phyloP scores from a whole-genome alignment of 2,113 vertebrate species.

The Eulemur macaco region DNA sequence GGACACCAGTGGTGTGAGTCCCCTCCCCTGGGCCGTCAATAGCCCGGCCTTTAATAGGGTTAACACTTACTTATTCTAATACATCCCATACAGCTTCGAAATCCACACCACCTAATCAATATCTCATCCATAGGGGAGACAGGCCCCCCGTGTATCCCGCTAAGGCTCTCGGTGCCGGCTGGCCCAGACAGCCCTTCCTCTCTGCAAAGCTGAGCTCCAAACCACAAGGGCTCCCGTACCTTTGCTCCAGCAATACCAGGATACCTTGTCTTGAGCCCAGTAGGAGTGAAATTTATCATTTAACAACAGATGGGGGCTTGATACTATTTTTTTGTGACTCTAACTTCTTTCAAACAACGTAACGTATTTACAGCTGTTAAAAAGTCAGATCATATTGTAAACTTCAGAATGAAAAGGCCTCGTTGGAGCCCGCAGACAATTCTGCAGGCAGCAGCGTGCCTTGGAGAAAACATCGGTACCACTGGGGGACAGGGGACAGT shows the following conservation, averaged over 20 bases:
- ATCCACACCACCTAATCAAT: neutral
- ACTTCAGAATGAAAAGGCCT: neutral
- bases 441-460: neutral
- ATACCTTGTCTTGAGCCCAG: neutral
- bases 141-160: too few relatives aligned
- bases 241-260: neutral
- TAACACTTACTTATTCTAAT: neutral
- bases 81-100: neutral
- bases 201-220: neutral
- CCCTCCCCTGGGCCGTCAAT: neutral
- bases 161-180: neutral
- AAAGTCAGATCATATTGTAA: neutral
- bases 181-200: neutral
- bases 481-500: rapidly evolving
- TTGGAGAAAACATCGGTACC: neutral
- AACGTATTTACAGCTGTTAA: neutral
- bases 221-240: neutral
- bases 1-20: neutral
- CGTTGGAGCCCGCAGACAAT: neutral
- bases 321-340: neutral
- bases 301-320: neutral
- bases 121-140: neutral
- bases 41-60: neutral
- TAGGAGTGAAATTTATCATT: neutral
- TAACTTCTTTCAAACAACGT: neutral